Percentiles rank a stretch among this genome's conserved stretches.
These are phyloP conservation scores for Corticium candelabrum DNA, from an alignment of 37 sponge, comb jelly and placozoan species.

Conservation along the genomic window DNA sequence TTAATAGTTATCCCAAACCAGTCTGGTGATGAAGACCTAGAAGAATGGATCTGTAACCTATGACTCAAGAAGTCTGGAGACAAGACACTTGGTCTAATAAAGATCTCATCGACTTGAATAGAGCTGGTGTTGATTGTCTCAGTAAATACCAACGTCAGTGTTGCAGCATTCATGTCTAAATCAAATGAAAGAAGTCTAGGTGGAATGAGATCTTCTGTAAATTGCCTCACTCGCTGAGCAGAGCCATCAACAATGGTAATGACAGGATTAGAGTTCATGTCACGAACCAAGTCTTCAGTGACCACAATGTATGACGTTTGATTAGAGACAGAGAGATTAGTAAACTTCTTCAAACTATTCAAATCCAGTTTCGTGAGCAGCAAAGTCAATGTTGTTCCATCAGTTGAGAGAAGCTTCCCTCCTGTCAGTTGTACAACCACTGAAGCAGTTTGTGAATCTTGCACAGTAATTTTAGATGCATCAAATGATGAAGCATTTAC, in stretches of 20 bases:
- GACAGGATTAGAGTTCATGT: constrained; percentile 49
- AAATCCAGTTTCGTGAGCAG: constrained; percentile 37
- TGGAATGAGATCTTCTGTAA: constrained; percentile 24
- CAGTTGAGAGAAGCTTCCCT: constrained; percentile 44
- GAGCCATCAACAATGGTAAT: constrained; percentile 21
- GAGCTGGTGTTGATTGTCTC: constrained; percentile 53
- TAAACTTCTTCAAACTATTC: constrained; percentile 50
- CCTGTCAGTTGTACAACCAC: constrained; percentile 44
- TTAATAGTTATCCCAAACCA: constrained; percentile 25
- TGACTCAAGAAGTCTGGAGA: constrained; percentile 33
- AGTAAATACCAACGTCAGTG: constrained; percentile 47
- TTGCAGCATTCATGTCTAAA: constrained; percentile 48
- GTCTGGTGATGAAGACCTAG: constrained; percentile 11
- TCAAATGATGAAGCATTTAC: constrained; percentile 49
- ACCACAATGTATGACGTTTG: constrained; percentile 46
- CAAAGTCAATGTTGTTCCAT: constrained; percentile 41
- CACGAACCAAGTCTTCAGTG: constrained; percentile 23
- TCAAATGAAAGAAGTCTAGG: constrained; percentile 40
- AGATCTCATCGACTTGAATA: constrained; percentile 43
- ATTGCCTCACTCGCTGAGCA: constrained; percentile 26
- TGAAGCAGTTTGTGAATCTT: constrained; percentile 26
- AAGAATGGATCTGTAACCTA: constrained; percentile 26
- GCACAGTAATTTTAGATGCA: constrained; percentile 45
- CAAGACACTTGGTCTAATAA: constrained; percentile 22
- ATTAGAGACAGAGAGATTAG: constrained; percentile 27